These are phyloP conservation scores for Conopomorpha cramerella DNA, from an alignment of 1,140 invertebrate genomes.

Conservation along the genomic window DNA sequence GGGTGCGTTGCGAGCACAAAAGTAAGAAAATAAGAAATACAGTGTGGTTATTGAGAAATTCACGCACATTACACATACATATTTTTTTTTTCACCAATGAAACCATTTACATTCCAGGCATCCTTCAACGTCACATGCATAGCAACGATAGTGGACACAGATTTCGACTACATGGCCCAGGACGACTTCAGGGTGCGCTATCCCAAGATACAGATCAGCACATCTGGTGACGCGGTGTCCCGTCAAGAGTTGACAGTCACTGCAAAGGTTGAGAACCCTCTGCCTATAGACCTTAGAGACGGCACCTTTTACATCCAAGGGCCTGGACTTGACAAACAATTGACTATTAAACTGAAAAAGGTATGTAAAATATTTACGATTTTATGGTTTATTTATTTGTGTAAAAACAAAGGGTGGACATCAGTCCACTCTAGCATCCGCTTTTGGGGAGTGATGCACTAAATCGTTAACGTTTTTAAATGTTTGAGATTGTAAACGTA, in stretches of 20 bases:
- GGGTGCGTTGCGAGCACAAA: no score
- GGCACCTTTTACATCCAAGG: constrained; percentile 81
- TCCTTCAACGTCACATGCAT: constrained; percentile 85
- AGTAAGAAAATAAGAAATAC: no score
- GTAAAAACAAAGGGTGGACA: no score
- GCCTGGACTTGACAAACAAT: constrained; percentile 72
- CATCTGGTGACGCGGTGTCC: constrained; percentile 66
- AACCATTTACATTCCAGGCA: constrained; percentile 63
- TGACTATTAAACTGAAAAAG: constrained; percentile 72
- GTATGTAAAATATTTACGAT: constrained; percentile 5
- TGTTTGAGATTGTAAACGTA: no score
- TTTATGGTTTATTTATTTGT: no score
- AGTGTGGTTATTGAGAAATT: no score
- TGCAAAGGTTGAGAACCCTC: constrained; percentile 80
- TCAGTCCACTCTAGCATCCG: no score
- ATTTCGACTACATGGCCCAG: constrained; percentile 87
- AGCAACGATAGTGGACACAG: constrained; percentile 78
- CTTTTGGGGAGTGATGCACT: no score
- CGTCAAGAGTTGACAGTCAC: constrained; percentile 68
- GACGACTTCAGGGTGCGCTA: constrained; percentile 89
- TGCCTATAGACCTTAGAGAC: constrained; percentile 76
- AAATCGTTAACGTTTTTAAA: no score
- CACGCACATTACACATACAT: no score
- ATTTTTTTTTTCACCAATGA: background rate
- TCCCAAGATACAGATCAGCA: constrained; percentile 82